Percentiles rank a stretch among this genome's conserved stretches.
Evolutionary conservation across 2,113 vertebrate genomes (phyloP).

Genomic region (Pedetes capensis): DNA sequence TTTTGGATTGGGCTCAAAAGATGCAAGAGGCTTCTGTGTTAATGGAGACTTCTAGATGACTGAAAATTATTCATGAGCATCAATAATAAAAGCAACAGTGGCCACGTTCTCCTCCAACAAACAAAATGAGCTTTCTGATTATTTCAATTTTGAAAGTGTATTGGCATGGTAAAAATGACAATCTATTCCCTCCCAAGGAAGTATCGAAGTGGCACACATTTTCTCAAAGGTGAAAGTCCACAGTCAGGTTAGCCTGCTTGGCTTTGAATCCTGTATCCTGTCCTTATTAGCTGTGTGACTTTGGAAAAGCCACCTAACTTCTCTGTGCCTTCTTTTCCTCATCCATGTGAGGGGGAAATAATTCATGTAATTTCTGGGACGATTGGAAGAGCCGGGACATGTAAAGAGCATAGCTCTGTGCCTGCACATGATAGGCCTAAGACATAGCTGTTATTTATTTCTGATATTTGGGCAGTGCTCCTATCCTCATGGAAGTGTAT

Average conservation of each 20-base stretch:
- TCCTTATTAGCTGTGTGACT: neutral
- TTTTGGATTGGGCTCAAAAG: neutral
- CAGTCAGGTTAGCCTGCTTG: neutral
- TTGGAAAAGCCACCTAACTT: neutral
- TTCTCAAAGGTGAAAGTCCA: neutral
- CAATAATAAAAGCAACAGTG: neutral
- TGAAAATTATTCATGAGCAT: neutral
- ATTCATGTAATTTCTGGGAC: neutral
- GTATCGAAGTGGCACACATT: neutral
- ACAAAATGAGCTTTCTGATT: neutral
- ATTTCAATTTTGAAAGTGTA: neutral
- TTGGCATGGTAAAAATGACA: neutral
- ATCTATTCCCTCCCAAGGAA: neutral
- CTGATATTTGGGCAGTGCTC: fast-evolving
- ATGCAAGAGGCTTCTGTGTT: neutral
- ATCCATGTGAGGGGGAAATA: neutral
- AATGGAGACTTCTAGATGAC: neutral
- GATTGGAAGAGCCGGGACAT: neutral
- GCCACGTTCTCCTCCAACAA: neutral
- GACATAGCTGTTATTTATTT: neutral
- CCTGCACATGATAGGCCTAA: neutral
- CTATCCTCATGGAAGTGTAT: neutral
- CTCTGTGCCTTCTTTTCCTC: neutral
- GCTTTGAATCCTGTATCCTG: neutral
- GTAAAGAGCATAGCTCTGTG: neutral